A percentile compares a stretch with the other conserved stretches of the same genome.
Conservation (phyloP, 53 echinoderm and acorn worm species). For the Echinarachnius parma region DNA sequence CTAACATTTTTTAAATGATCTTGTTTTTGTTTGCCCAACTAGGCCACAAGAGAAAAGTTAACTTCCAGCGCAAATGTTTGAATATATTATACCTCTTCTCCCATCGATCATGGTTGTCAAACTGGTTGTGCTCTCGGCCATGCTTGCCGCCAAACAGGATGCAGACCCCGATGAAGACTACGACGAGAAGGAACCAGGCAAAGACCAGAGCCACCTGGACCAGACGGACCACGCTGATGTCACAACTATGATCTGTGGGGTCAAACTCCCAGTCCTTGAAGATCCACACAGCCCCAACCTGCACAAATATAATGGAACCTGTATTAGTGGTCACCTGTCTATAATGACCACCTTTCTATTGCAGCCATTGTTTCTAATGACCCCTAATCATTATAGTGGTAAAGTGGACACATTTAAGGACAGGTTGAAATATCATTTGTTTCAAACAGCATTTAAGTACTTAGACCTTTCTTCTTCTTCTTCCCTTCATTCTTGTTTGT, state of each 20-base stretch:
- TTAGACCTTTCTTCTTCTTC: no score
- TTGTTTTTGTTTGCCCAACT: no score
- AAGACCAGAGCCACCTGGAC: slow-evolving; percentile 62
- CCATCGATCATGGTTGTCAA: slow-evolving; percentile 47
- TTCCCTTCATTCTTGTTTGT: no score
- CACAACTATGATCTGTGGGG: slow-evolving; percentile 15
- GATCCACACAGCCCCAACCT: slow-evolving; percentile 43
- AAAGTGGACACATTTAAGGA: no score
- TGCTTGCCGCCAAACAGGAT: slow-evolving; percentile 60
- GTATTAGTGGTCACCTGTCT: not conserved
- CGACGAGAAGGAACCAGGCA: slow-evolving; percentile 65
- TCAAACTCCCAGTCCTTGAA: slow-evolving; percentile 45
- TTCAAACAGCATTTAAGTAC: no score
- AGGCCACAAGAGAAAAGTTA: no score
- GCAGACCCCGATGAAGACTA: slow-evolving; percentile 41
- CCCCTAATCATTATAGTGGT: no score
- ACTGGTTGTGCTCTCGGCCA: slow-evolving; percentile 26
- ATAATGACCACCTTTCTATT: no score
- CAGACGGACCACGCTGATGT: slow-evolving; percentile 34
- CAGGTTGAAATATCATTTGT: no score
- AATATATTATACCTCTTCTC: slow-evolving; percentile 69
- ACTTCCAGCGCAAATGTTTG: no score
- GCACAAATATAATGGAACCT: not conserved
- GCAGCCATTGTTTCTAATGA: no score
- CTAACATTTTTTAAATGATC: no score